Base-by-base conservation (phyloP, 2,888 invertebrate genomes). In the Ypsolopha scabrella region DNA sequence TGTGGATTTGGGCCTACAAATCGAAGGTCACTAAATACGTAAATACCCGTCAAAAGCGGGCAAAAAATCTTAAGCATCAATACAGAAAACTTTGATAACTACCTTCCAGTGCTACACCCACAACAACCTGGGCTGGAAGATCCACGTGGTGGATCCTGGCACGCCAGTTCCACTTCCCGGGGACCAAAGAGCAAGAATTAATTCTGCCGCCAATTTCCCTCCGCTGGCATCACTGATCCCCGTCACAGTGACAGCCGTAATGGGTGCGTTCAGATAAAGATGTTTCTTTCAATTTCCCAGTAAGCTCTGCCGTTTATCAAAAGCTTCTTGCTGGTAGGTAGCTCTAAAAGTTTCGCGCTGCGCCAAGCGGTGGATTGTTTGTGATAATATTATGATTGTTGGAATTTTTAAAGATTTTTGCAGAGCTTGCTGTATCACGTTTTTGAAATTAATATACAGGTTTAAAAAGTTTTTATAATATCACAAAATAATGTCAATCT, bases 61-160 rank as follows among this genome's bases (percentile, higher is more conserved):
- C 24, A 3, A 24, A 24, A 24, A 24, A 24, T 24, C 24, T 4
- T n/a, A 24, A 24, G 24, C 24, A 24, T 24, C 24, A 24, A 24
- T 24, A 24, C 24, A 24, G 24, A 24, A 3, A 24, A 24, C 4
- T 24, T 24, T 24, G 2, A 24, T 24, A 24, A 24, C 24, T 3
- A 24, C 24, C 24, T 80, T 85, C 11, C 83, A 97, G 97, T 97
- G 96, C 77, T 97, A 94, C 82, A 92, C 93, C n/a, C 96, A 97
- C 83, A 93, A 91, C 59, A 94, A 95, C 73, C 85, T 97, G 35
- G 97, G 97, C 48, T 97, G 96, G 96, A 97, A 95, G 75, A 96
- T 97, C 61, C 91, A 94, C 73, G 93, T 97, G 2, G 91, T 95
- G 9, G 92, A 95, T 64, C 90, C 91, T 0, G 93, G 93, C 1